Evolutionary conservation across 2,797 vertebrate genomes (phyloP).

Genomic region (Mus minutoides): DNA sequence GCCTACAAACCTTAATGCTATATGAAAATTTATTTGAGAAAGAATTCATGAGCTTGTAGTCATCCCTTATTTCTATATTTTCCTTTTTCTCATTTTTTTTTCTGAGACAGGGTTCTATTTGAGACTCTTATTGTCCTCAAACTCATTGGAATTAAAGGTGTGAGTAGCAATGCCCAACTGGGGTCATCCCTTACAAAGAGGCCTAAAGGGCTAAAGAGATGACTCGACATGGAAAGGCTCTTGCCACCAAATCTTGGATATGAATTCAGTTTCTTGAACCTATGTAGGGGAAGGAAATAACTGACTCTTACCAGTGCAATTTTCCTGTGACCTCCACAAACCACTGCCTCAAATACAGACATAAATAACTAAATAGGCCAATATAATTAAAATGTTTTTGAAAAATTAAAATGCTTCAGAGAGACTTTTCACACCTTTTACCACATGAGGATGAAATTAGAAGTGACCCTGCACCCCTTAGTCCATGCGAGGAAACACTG

Average conservation of each 20-base stretch:
- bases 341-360: neutral
- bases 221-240: neutral
- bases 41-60: neutral
- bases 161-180: too few species aligned
- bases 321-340: neutral
- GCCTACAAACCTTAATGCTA: neutral
- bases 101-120: neutral
- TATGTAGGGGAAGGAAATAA: neutral
- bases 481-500: neutral
- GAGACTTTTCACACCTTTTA: neutral
- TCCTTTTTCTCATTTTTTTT: fast-evolving
- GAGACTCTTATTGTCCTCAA: too few species aligned
- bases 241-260: neutral
- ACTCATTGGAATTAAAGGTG: neutral
- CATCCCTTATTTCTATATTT: neutral
- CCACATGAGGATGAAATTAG: neutral
- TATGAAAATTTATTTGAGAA: neutral
- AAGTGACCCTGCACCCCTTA: neutral
- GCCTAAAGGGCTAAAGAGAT: neutral
- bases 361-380: neutral
- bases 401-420: neutral
- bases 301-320: neutral
- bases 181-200: neutral
- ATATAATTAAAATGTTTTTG: neutral
- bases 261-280: neutral